Evolutionary conservation across 2,797 vertebrate species (phyloP).

Genomic region (Sebastes matsubarae): DNA sequence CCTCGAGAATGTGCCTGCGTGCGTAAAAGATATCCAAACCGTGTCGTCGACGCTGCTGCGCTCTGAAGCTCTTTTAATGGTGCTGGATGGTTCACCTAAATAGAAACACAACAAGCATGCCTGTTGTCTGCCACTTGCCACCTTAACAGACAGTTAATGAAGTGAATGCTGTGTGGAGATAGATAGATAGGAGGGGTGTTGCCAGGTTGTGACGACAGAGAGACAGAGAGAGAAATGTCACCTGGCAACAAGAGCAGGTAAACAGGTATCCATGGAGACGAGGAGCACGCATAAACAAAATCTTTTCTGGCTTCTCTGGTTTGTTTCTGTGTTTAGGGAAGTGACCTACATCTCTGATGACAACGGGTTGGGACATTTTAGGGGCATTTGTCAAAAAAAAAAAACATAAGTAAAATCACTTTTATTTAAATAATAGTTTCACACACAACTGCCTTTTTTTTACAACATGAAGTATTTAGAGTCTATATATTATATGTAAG

Average conservation of each 20-base stretch:
- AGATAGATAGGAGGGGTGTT: slow-evolving; percentile 60
- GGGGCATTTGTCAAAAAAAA: background rate
- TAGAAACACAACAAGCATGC: background rate
- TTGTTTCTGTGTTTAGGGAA: background rate
- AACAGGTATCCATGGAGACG: slow-evolving; percentile 79
- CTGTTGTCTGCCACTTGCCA: slow-evolving; percentile 16
- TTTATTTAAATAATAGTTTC: background rate
- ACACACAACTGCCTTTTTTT: background rate
- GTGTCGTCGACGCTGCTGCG: background rate
- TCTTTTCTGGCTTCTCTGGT: slow-evolving; percentile 13
- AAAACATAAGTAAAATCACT: background rate
- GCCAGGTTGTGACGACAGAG: slow-evolving; percentile 71
- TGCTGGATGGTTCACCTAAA: rapidly evolving
- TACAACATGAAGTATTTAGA: background rate
- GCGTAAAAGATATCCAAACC: background rate
- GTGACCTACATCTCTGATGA: background rate
- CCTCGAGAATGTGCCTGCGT: slow-evolving; percentile 32
- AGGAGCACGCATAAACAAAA: slow-evolving; percentile 60
- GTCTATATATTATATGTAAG: no score
- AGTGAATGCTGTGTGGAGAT: slow-evolving; percentile 20
- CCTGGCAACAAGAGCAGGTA: slow-evolving; percentile 79
- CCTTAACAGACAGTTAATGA: slow-evolving; percentile 77
- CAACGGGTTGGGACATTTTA: background rate
- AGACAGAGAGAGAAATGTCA: slow-evolving; percentile 68
- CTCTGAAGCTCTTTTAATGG: background rate